Base-by-base conservation (phyloP, 37 sponge, comb jelly and placozoan species). In the Beroe ovata region DNA sequence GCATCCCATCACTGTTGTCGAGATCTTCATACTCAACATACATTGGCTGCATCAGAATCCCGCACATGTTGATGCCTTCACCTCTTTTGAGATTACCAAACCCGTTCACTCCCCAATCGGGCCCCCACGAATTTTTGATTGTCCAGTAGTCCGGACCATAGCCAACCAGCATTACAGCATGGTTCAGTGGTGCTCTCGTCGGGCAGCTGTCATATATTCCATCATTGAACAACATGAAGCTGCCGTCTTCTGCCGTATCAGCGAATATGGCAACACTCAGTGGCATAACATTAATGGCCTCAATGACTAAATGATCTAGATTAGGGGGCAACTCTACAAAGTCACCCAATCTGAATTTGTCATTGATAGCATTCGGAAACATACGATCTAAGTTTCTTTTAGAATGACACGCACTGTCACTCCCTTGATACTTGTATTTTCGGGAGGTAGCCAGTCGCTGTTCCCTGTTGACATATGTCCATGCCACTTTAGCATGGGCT, bases 81-180 rank as follows among this genome's bases (percentile, higher is more conserved):
- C 54, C 84, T 3, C 84, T 11, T 0, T 42, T 42, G 41, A 77
- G 1, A 1, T 41, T 39, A 3, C 84, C 84, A 77, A 77, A 77
- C 41, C 84, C 84, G 47, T 77, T 77, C n/a, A 1, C 23, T 1
- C 84, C 84, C 84, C 84, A 77, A 19, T 77, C 84, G 23, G 47
- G 28, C 26, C 84, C 84, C 84, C 84, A 77, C 23, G 84, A 77
- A 54, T 77, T 77, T 54, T 77, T 77, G 16, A 77, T 42, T 1
- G 35, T 36, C 54, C 54, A 77, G 84, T 77, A 77, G 54, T 77
- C 54, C 1, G 84, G 84, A 14, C 47, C 84, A 29, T 77, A 77
- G 2, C 84, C 84, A 0, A 77, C 84, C 26, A 77, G 41, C 8
- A 35, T 23, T 0, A 77, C 47, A 3, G 38, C 54, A 41, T 77